A percentile compares a stretch with the other conserved stretches of the same genome.
These are phyloP conservation scores for Okamejei kenojei DNA, from an alignment of 2,797 vertebrate species.

Conservation along the genomic window DNA sequence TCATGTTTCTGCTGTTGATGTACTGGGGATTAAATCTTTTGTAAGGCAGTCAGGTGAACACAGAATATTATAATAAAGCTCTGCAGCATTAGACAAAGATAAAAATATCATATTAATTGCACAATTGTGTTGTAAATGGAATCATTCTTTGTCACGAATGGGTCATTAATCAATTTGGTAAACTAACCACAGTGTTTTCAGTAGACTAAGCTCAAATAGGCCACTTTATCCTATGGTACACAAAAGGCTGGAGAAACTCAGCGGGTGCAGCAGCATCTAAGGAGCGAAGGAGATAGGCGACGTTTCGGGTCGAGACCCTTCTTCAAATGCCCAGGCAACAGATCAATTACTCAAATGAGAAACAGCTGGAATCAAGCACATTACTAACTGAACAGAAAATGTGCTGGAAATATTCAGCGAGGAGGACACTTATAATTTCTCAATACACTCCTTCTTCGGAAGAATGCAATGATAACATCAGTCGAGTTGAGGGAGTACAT, in stretches of 20 bases:
- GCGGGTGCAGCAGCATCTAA: too few relatives aligned
- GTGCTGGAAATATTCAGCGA: neutral
- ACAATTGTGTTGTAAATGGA: neutral
- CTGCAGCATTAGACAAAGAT: neutral
- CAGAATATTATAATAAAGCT: neutral
- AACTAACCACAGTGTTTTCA: neutral
- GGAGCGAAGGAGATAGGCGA: too few relatives aligned
- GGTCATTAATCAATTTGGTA: neutral
- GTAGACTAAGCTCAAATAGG: neutral
- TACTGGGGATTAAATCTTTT: neutral
- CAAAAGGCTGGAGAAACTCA: too few relatives aligned
- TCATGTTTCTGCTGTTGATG: neutral
- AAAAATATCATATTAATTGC: slow-evolving; percentile 11
- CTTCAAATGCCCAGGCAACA: neutral
- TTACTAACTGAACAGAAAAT: neutral
- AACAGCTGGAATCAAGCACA: neutral
- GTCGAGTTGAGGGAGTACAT: too few relatives aligned
- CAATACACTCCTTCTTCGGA: neutral
- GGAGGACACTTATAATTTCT: neutral
- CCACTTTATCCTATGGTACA: neutral
- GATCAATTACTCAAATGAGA: neutral
- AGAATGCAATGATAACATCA: neutral
- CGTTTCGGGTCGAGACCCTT: too few relatives aligned
- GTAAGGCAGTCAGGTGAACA: neutral
- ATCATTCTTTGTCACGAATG: neutral